These are phyloP conservation scores for Lophotriccus pileatus DNA, from an alignment of 2,797 vertebrate species.

Conservation along the genomic window DNA sequence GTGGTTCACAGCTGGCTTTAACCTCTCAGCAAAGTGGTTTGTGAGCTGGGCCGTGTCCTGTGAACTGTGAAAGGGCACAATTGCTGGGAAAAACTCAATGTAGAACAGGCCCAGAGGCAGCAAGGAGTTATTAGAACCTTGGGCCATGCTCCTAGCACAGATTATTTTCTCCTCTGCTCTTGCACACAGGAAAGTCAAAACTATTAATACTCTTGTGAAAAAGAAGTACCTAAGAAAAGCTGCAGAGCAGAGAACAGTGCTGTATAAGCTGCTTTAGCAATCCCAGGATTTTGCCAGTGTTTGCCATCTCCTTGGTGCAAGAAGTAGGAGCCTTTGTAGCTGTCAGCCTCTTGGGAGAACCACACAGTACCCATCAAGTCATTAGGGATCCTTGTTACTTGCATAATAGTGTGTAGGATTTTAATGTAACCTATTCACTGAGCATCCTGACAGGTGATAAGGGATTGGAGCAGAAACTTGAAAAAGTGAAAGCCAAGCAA, in stretches of 20 bases:
- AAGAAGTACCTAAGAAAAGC: not conserved
- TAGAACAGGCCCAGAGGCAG: not conserved
- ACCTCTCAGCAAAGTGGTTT: not conserved
- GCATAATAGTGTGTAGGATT: not conserved
- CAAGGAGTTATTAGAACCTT: not conserved
- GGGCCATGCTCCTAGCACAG: not conserved
- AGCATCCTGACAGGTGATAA: not conserved
- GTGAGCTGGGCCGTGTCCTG: not conserved
- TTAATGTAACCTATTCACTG: not conserved
- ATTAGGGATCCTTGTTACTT: not conserved
- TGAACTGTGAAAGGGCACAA: not conserved
- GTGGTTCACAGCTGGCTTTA: not conserved
- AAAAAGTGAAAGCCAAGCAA: not conserved
- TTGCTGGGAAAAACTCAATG: not conserved
- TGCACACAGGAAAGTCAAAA: not conserved
- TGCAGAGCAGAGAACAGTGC: not conserved
- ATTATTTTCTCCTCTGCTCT: not conserved
- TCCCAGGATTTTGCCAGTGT: not conserved
- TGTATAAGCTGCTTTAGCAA: not conserved
- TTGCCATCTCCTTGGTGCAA: not conserved
- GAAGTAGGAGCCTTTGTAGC: not conserved
- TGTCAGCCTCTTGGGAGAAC: not conserved
- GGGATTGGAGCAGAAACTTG: not conserved
- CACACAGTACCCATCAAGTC: rapidly evolving
- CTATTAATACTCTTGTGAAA: not conserved